A percentile compares a stretch with the other conserved stretches of the same genome.
Evolutionary conservation across 1,140 invertebrate genomes (phyloP).

Genomic region (Nilaparvata lugens): DNA sequence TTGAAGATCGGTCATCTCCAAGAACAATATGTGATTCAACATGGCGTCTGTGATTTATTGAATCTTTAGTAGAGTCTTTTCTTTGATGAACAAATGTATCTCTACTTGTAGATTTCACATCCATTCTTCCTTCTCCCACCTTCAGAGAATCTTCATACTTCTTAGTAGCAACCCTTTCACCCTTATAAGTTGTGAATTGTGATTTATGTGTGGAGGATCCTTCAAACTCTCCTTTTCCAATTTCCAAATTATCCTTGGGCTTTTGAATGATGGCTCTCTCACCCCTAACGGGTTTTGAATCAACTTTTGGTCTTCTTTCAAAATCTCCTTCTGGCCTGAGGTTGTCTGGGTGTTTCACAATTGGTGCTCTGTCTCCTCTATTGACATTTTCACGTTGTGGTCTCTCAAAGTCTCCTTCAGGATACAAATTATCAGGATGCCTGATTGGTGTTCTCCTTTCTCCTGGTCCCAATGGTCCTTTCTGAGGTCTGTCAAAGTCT

Average conservation of each 20-base stretch:
- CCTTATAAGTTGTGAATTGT: constrained; percentile 37
- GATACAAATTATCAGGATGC: constrained; percentile 47
- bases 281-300: constrained; percentile 31
- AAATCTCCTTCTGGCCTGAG: constrained; percentile 44
- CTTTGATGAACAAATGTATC: constrained; percentile 39
- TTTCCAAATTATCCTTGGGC: constrained; percentile 41
- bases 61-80: constrained; percentile 30
- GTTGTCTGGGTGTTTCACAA: constrained; percentile 43
- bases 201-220: constrained; percentile 38
- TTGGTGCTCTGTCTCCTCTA: constrained; percentile 41
- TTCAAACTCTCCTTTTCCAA: constrained; percentile 41
- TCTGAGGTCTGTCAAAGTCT: constrained; percentile 41
- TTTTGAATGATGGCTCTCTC: constrained; percentile 34
- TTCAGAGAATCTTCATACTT: constrained; percentile 35
- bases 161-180: constrained; percentile 36
- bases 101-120: constrained; percentile 40
- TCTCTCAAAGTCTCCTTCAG: constrained; percentile 43
- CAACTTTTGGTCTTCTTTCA: constrained; percentile 28
- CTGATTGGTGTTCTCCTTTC: constrained; percentile 35
- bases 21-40: constrained; percentile 53
- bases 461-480: constrained; percentile 38
- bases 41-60: constrained; percentile 41
- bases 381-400: constrained; percentile 38
- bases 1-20: constrained; percentile 40
- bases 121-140: constrained; percentile 43